These are phyloP conservation scores for Dicrostonyx torquatus DNA, from an alignment of 2,797 vertebrate genomes.

Conservation along the genomic window DNA sequence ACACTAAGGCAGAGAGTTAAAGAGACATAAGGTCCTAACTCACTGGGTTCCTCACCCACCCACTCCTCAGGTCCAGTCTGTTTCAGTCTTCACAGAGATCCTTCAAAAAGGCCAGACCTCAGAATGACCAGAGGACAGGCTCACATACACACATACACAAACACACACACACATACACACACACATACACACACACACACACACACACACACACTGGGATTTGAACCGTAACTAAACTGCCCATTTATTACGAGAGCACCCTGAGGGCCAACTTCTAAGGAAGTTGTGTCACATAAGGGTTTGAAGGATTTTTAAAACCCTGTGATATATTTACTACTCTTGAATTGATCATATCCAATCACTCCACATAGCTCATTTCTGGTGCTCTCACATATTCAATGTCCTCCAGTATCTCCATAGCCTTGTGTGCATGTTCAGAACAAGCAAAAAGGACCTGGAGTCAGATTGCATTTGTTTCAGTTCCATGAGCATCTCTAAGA, in stretches of 20 bases:
- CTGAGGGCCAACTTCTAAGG: neutral
- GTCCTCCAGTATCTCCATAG: neutral
- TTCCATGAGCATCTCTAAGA: neutral
- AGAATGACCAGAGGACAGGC: neutral
- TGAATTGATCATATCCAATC: neutral
- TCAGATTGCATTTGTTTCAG: neutral
- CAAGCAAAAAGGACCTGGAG: neutral
- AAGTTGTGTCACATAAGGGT: neutral
- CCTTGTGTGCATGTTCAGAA: neutral
- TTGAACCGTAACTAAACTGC: fast-evolving
- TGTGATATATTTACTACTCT: too few species aligned
- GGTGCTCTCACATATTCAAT: neutral
- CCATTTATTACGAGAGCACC: too few species aligned
- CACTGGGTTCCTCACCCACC: too few species aligned
- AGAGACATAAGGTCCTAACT: neutral
- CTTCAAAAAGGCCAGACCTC: neutral
- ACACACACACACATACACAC: too few species aligned
- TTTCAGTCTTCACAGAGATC: neutral
- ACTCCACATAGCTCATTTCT: neutral
- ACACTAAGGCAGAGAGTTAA: fast-evolving
- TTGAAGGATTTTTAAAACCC: neutral
- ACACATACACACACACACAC: too few species aligned
- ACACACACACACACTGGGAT: neutral
- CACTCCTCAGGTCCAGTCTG: fast-evolving
- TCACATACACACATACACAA: too few species aligned